phyloP scores from a whole-genome alignment of 2,113 vertebrate species.

The Corynorhinus townsendii region DNA sequence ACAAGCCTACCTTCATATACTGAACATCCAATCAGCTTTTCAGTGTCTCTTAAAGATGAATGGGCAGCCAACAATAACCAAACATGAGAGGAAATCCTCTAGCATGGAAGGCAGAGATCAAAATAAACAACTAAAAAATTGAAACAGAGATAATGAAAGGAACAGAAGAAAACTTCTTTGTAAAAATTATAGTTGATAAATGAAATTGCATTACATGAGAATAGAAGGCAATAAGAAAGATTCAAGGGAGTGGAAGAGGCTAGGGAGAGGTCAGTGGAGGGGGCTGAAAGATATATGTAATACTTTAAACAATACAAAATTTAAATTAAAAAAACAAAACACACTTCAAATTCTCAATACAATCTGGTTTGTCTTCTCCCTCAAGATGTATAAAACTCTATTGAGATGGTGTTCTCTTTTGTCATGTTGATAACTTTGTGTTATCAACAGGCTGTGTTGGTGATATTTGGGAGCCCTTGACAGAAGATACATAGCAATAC shows the following conservation, averaged over 20 bases:
- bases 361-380: not conserved
- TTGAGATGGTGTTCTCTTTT: not conserved
- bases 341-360: not conserved
- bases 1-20: not conserved
- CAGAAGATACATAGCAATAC: not conserved
- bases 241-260: not conserved
- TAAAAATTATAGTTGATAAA: slow-evolving; percentile 4
- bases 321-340: too few species aligned
- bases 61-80: not conserved
- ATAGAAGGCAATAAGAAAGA: not conserved
- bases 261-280: too few species aligned
- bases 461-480: not conserved
- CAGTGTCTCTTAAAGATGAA: not conserved
- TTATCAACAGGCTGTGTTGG: not conserved
- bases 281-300: too few species aligned
- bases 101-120: not conserved
- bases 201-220: not conserved
- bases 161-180: not conserved
- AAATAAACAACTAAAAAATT: not conserved
- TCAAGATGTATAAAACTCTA: not conserved
- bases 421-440: not conserved
- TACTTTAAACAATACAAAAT: too few species aligned
- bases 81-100: not conserved
- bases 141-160: not conserved
- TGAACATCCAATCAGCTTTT: not conserved